phyloP scores from a whole-genome alignment of 2,888 invertebrate species.

The Stramonita haemastoma region DNA sequence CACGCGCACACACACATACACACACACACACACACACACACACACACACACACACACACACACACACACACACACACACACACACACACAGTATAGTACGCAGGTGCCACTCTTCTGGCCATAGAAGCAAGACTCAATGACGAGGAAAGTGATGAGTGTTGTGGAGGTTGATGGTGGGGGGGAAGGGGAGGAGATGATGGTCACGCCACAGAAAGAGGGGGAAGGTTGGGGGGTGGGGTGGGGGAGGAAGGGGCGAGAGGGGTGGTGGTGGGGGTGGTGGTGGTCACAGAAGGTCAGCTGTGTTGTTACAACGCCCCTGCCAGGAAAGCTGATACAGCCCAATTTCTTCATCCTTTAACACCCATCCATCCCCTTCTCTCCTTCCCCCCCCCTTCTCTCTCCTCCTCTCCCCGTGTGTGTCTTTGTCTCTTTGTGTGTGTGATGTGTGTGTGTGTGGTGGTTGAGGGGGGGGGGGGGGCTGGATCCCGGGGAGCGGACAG shows the following conservation, averaged over 20 bases:
- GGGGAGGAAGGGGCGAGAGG: no score
- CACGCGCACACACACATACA: background rate
- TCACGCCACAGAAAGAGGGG: no score
- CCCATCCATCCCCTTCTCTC: background rate
- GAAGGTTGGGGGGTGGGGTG: no score
- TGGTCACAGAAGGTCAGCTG: background rate
- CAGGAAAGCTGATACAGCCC: background rate
- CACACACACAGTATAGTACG: no score
- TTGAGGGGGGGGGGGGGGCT: background rate
- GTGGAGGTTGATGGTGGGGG: no score
- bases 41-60: slow-evolving; percentile 29
- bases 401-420: background rate
- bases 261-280: no score
- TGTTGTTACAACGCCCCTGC: background rate
- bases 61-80: slow-evolving; percentile 27
- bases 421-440: background rate
- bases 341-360: background rate
- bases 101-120: no score
- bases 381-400: background rate
- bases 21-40: slow-evolving; percentile 30
- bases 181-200: no score
- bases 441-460: no score
- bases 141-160: no score
- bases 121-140: no score
- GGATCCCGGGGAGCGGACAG: background rate